These are phyloP conservation scores for Euthynnus affinis DNA, from an alignment of 2,797 vertebrate species.

Conservation along the genomic window DNA sequence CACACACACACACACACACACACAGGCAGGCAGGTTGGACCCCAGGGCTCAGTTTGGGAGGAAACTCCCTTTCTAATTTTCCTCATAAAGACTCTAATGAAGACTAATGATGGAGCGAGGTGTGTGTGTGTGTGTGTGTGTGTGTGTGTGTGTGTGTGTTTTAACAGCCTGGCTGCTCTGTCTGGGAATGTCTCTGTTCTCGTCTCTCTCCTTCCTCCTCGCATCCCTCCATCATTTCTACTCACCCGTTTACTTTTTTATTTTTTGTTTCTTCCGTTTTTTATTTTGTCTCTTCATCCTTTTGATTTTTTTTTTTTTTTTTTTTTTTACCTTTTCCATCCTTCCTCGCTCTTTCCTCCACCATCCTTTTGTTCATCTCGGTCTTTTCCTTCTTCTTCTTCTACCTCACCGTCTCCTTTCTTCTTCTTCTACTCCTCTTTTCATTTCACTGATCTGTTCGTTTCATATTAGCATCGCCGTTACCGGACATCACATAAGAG, in stretches of 20 bases:
- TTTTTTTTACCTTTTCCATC: not conserved
- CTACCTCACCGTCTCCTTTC: not conserved
- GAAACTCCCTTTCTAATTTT: constrained; percentile 81
- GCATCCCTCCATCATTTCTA: constrained; percentile 44
- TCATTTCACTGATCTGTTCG: no score
- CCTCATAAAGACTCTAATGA: constrained; percentile 81
- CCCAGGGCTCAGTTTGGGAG: constrained; percentile 74
- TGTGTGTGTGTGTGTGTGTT: constrained; percentile 54
- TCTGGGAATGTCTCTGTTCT: constrained; percentile 77
- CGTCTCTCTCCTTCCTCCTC: constrained; percentile 33
- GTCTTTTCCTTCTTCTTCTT: not conserved
- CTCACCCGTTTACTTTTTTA: not conserved
- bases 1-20: constrained; percentile 35
- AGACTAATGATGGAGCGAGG: constrained; percentile 74
- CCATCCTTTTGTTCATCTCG: not conserved
- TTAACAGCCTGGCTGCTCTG: constrained; percentile 58
- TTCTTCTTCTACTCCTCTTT: no score
- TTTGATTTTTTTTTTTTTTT: not conserved
- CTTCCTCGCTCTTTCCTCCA: not conserved
- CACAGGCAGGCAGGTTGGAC: constrained; percentile 58
- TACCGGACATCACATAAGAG: no score
- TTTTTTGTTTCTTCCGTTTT: not conserved
- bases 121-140: constrained; percentile 38
- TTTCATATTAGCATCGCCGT: no score
- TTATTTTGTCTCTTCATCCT: not conserved